Base-by-base conservation (phyloP, 2,888 invertebrate genomes). In the Brassicogethes aeneus region DNA sequence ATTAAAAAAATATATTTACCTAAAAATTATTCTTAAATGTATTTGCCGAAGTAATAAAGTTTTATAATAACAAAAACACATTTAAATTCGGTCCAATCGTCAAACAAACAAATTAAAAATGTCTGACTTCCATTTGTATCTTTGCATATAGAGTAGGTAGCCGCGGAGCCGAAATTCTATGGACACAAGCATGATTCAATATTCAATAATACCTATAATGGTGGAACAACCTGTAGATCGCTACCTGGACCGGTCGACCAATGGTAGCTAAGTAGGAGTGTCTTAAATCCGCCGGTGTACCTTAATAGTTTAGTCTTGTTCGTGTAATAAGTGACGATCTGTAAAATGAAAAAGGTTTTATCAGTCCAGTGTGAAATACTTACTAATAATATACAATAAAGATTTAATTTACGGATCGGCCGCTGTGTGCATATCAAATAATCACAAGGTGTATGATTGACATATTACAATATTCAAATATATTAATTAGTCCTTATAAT, bases 301-400 rank as follows among this genome's bases (percentile, higher is more conserved):
- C 56, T 54, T 54, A 56, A 60, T 57, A 53, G 55, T 60, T 60
- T 59, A 61, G 60, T 64, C 53, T 55, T 54, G 56, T 55, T 55
- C 53, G 57, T 64, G 58, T 62, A 62, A 64, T 64, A 60, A 62
- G 62, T 56, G 59, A 60, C 61, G 61, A 62, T 60, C 57, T 55
- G 59, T 61, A 57, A 62, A 61, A 62, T 60, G 54, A 58, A 39
- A 30, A 34, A 36, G 65, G 65, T 63, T 59, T 68, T 68, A 67
- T 63, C 67, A 59, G 61, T 62, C 60, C 64, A 57, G 68, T 68
- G 68, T 67, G 67, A 68, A 68, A 67, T 64, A 64, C 64, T 61
- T 60, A 63, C 65, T 65, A 65, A 65, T 62, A 65, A 61, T 60
- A 59, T 60, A 64, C 62, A 67, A 66, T 68, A 64, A 66, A 56